Percentiles rank a stretch among this genome's conserved stretches.
Evolutionary conservation across 2,797 vertebrate genomes (phyloP).

Genomic region (Hippoglossus hippoglossus): DNA sequence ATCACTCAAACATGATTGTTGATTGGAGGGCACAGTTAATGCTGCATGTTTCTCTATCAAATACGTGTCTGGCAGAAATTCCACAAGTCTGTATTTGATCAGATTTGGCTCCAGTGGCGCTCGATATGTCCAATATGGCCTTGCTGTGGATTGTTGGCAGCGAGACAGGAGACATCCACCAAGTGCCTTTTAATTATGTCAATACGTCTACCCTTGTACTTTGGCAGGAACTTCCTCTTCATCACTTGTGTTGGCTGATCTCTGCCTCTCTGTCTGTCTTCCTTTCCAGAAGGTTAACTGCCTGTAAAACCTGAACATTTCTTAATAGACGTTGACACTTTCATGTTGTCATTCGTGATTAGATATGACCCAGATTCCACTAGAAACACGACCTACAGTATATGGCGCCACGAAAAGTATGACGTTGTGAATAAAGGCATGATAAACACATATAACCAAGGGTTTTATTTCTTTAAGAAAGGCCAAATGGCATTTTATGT

Average conservation of each 20-base stretch:
- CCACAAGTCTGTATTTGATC: conserved; percentile 17
- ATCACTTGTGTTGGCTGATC: not conserved
- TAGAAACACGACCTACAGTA: not conserved
- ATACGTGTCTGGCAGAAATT: conserved; percentile 1
- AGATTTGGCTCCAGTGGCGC: conserved; percentile 12
- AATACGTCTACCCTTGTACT: conserved; percentile 37
- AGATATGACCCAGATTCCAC: not conserved
- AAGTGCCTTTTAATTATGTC: conserved; percentile 41
- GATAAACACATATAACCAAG: no score
- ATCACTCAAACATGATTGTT: not conserved
- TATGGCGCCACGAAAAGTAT: not conserved
- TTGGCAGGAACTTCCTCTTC: conserved; percentile 6
- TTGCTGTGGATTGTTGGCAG: conserved; percentile 31
- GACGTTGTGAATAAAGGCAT: not conserved
- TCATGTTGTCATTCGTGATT: not conserved
- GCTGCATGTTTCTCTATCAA: conserved; percentile 12
- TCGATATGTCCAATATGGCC: conserved; percentile 33
- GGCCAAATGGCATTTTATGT: no score
- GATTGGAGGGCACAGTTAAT: conserved; percentile 4
- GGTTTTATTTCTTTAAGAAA: no score
- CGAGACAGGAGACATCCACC: conserved; percentile 22
- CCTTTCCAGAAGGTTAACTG: conserved; percentile 11
- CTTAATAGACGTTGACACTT: not conserved
- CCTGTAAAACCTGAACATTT: conserved; percentile 1
- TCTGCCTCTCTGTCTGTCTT: not conserved